phyloP scores from a whole-genome alignment of 2,797 vertebrate species.

The Hephaestus fuliginosus region DNA sequence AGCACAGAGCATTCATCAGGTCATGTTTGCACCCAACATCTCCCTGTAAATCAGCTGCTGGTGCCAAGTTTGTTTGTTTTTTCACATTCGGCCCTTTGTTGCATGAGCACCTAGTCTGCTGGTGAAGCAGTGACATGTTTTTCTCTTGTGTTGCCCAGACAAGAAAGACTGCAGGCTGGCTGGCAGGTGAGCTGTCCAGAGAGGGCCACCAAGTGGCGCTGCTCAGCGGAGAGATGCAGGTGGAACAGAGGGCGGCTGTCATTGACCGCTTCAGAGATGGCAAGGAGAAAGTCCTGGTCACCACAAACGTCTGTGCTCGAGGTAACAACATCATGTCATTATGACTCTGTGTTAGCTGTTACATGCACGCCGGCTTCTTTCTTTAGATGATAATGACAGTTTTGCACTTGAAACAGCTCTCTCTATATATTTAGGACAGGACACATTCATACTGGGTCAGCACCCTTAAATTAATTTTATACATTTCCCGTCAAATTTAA shows the following conservation, averaged over 20 bases:
- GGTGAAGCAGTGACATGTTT: background rate
- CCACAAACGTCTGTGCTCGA: slow-evolving; percentile 95
- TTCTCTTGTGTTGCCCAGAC: slow-evolving; percentile 83
- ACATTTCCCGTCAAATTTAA: too few relatives aligned
- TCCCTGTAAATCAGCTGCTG: background rate
- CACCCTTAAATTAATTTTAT: too few relatives aligned
- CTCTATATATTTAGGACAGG: background rate
- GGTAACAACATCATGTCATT: slow-evolving; percentile 64
- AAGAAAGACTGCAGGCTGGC: slow-evolving; percentile 93
- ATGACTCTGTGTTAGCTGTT: background rate
- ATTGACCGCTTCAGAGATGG: slow-evolving; percentile 97
- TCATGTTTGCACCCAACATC: background rate
- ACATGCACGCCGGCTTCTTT: background rate
- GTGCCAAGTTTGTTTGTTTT: background rate
- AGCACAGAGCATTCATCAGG: background rate
- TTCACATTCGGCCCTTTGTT: background rate
- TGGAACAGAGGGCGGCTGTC: slow-evolving; percentile 95
- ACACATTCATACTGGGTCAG: background rate
- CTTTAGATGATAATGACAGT: background rate
- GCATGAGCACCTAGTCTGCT: background rate
- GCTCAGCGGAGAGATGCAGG: slow-evolving; percentile 98
- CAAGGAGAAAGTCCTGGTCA: slow-evolving; percentile 98
- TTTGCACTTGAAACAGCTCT: background rate
- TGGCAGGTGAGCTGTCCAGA: slow-evolving; percentile 93
- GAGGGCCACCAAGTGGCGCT: slow-evolving; percentile 96